Evolutionary conservation across 2,797 vertebrate species (phyloP), one percentile per base, ranked within the genome.

Genomic region (Phrynocephalus guinanensis): DNA sequence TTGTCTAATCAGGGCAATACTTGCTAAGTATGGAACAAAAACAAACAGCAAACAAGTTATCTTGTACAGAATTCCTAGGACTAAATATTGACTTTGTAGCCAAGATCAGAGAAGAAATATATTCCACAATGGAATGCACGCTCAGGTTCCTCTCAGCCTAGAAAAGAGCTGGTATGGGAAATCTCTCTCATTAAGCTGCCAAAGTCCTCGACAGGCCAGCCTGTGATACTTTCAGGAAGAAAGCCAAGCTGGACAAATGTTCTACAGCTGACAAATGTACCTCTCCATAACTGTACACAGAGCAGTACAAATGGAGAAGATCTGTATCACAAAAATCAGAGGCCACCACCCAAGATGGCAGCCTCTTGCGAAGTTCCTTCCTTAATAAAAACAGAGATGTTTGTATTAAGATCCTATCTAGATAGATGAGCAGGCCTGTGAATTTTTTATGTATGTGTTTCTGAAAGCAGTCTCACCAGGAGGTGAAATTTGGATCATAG

Each of bases 151-250:
- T 90, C 89, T 88, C 87, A 91, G 84, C 52, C 72, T 0, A 0
- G 60, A 63, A 77, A 24, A 38, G 66, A 0, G 28, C 33, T 8
- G 0, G 85, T 50, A 78, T 92, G 91, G 91, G 82, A 92, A 95
- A 91, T 94, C 66, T 95, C 94, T 94, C 83, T 84, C 82, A 75
- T 66, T 18, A 0, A 88, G 0, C 0, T 80, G 91, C 85, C 91
- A 91, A 89, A 10, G 60, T 3, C 44, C 85, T 89, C 80, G 89
- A 90, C 77, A 20, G 44, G 66, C 3, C 0, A 1, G 87, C 82
- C 91, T 1, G 0, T 68, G 72, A 50, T 56, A 82, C 78, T 83
- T 88, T 77, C 7, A 30, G 75, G 80, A 86, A 73, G 56, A 60
- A 83, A 24, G 15, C 15, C 44, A 90, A 28, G 1, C 63, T 15